Base-by-base conservation (phyloP, 2,888 invertebrate genomes). In the Hydraecia micacea region DNA sequence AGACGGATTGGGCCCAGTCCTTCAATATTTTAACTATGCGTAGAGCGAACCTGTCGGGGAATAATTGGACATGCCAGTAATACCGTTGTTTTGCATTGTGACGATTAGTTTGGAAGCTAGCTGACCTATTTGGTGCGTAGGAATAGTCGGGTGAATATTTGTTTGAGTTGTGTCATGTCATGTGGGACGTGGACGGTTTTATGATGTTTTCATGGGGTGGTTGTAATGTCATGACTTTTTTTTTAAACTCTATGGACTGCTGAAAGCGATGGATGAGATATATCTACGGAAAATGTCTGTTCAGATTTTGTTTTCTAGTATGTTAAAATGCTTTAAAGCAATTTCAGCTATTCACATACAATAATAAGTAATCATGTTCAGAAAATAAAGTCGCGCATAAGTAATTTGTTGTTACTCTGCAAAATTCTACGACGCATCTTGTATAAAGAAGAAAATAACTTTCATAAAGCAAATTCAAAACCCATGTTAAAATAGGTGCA, bases 1-100 rank as follows among this genome's bases (percentile, higher is more conserved):
- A 94, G 95, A 95, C 93, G 92, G 91, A 95, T 95, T 91, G 93
- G 91, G 86, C 86, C 65, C 77, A 80, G 89, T 90, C 88, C 90
- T 90, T 92, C 92, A 90, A 92, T 93, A 92, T 91, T 92, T 92
- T 90, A 92, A 89, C 90, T 84, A 88, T 85, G 85, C 84, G 85
- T 87, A 85, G 84, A 85, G 74, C 74, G 77, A 80, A 81, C 82
- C 82, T 86, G 87, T 83, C 73, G 76, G 66, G 58, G 84, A 86
- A 86, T 88, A 86, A 86, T 88, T 88, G 79, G 71, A 79, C 77
- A 83, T 77, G 86, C 79, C 79, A 85, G 73, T 80, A 89, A 75
- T 88, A 83, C 86, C 63, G 58, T 86, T 88, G 88, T 84, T 88
- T 88, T 80, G 84, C 75, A 60, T 80, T 83, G 86, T 79, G 88